These are phyloP conservation scores for Mormyrus lacerda DNA, from an alignment of 2,113 vertebrate species.

Conservation along the genomic window DNA sequence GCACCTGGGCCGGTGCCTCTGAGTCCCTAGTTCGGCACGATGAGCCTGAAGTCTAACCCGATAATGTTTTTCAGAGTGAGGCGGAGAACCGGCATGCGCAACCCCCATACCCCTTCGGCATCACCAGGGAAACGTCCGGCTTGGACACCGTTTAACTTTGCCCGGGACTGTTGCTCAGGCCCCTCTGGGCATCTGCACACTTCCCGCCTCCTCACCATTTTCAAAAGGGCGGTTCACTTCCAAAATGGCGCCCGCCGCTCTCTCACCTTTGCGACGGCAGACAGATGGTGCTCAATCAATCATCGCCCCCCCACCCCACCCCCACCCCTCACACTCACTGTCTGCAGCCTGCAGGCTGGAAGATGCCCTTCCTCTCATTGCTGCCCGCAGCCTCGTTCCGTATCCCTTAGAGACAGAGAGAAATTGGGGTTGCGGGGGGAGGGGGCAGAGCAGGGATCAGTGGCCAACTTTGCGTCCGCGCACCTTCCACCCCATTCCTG, in stretches of 20 bases:
- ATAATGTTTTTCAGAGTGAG: neutral
- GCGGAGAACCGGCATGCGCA: neutral
- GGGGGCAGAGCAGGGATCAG: neutral
- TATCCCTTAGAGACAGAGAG: conserved; percentile 13
- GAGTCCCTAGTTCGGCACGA: neutral
- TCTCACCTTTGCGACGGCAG: neutral
- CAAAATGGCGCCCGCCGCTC: conserved; percentile 26
- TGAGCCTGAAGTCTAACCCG: neutral
- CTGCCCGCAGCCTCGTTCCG: neutral
- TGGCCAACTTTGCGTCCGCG: neutral
- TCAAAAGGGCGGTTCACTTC: conserved; percentile 1
- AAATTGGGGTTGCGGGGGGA: neutral
- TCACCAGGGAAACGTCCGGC: neutral
- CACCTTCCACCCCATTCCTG: neutral
- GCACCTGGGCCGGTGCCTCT: neutral
- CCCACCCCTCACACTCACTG: neutral
- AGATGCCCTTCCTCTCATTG: fast-evolving
- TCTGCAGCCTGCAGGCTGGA: neutral
- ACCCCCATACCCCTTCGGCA: neutral
- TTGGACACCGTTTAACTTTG: neutral
- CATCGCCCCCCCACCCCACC: neutral
- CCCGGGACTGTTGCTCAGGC: neutral
- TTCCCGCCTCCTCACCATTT: neutral
- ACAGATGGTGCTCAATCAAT: neutral
- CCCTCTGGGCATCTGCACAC: neutral